phyloP scores from a whole-genome alignment of 2,888 invertebrate genomes.

The Lasioglossum pauxillum region DNA sequence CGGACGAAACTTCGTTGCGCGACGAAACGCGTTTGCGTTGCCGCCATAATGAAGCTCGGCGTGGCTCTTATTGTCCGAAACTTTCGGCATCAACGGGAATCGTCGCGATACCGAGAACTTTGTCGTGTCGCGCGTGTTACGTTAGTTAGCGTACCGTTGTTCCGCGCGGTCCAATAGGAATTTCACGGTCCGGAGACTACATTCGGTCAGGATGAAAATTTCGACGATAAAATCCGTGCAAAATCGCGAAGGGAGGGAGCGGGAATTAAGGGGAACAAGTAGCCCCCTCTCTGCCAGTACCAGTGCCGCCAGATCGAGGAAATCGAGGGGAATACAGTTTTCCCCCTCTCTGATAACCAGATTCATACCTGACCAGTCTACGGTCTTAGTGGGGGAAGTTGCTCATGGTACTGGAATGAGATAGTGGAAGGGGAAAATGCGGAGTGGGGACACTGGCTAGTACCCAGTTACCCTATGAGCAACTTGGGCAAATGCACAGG shows the following conservation, averaged over 20 bases:
- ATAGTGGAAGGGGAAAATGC: too few relatives aligned
- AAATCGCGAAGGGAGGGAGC: not conserved
- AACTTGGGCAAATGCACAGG: too few relatives aligned
- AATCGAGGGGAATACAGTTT: too few relatives aligned
- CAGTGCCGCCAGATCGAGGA: too few relatives aligned
- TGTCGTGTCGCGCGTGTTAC: not conserved
- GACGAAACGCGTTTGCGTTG: not conserved
- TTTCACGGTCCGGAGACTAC: not conserved
- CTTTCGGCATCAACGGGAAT: conserved; percentile 14
- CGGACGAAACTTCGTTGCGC: not conserved
- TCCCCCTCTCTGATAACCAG: too few relatives aligned
- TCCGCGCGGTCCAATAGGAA: conserved; percentile 2
- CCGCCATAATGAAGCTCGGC: not conserved
- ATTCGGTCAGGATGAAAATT: not conserved
- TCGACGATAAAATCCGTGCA: not conserved
- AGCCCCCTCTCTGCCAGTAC: too few relatives aligned
- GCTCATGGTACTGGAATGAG: too few relatives aligned
- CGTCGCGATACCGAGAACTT: conserved; percentile 52
- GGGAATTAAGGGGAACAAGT: too few relatives aligned
- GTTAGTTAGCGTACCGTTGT: conserved; percentile 18
- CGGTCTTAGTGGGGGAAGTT: too few relatives aligned
- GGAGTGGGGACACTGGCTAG: too few relatives aligned
- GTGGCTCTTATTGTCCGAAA: conserved; percentile 29
- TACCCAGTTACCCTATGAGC: too few relatives aligned
- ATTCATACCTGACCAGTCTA: too few relatives aligned